Evolutionary conservation across 2,113 vertebrate genomes (phyloP), one percentile per base, ranked within the genome.

Genomic region (Vulpes vulpes): DNA sequence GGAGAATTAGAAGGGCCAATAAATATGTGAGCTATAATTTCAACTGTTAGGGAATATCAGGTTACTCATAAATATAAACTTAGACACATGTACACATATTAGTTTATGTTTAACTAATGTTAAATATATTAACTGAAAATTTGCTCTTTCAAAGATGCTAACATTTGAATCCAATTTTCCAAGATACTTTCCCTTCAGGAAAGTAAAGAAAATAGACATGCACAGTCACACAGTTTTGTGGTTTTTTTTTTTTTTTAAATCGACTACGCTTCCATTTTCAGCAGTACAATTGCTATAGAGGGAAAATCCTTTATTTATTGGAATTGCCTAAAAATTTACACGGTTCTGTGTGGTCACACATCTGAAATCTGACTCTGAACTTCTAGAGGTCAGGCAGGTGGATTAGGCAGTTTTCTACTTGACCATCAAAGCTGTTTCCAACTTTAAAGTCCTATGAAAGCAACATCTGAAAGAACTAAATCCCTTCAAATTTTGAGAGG

Each of bases 141-240:
- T 88, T 71, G 25, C 16, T 53, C 6, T 91, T 84, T 88, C 22
- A 91, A 76, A 82, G 30, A 82, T 11, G 11, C 16, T 81, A 73
- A 87, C n/a, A 57, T 91, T 88, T 93, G 43, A 88, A 57, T 51
- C n/a, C 2, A 4, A 86, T 83, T 15, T 89, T 62, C 43, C 49
- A 89, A 86, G 49, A 65, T 73, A 11, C 0, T 83, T 89, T 89
- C 12, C 83, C 60, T n/a, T 64, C 3, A 82, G 55, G 43, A 93
- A 93, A 96, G 25, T 35, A 94, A 87, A 57, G 20, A 91, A 95
- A 91, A 94, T 35, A 79, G 67, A 80, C 20, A 76, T 3, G 12
- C 4, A 60, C 1, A 78, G 12, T 35, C 30, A 74, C 17, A 64
- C 9, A 53, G 3, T 15, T 86, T 17, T 65, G 43, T 43, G 43